phyloP scores from a whole-genome alignment of 2,113 vertebrate genomes.

The Ctenodactylus gundi region DNA sequence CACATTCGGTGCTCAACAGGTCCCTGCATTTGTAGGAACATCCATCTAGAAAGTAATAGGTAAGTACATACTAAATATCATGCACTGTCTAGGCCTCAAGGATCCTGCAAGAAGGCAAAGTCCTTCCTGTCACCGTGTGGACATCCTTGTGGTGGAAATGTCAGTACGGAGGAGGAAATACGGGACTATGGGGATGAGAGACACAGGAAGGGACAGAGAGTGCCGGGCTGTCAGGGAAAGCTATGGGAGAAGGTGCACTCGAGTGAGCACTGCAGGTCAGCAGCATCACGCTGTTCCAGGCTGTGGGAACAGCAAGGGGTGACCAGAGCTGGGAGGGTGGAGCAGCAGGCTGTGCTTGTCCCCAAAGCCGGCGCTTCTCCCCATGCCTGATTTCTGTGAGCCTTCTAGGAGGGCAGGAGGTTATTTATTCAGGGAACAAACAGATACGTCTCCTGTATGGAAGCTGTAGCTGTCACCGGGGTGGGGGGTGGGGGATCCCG shows the following conservation, averaged over 20 bases:
- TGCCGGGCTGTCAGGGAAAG: neutral
- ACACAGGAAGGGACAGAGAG: neutral
- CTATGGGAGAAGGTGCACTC: neutral
- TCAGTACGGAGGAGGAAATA: neutral
- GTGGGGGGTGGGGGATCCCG: neutral
- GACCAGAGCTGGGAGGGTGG: neutral
- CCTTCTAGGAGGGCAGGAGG: neutral
- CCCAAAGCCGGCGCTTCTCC: neutral
- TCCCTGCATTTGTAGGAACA: too few species aligned
- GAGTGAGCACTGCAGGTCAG: neutral
- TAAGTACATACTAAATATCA: neutral
- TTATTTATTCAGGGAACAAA: fast-evolving
- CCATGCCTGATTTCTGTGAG: too few species aligned
- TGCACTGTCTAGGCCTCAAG: neutral
- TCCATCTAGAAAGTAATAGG: neutral
- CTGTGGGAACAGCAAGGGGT: neutral
- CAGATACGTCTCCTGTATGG: neutral
- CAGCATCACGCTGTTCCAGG: neutral
- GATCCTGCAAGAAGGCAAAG: neutral
- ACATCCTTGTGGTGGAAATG: neutral
- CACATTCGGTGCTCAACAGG: neutral
- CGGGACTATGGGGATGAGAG: neutral
- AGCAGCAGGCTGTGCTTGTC: neutral
- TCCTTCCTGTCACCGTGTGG: neutral
- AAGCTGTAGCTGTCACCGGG: neutral